These are phyloP conservation scores for Caradrina kadenii DNA, from an alignment of 2,888 invertebrate species.

Conservation along the genomic window DNA sequence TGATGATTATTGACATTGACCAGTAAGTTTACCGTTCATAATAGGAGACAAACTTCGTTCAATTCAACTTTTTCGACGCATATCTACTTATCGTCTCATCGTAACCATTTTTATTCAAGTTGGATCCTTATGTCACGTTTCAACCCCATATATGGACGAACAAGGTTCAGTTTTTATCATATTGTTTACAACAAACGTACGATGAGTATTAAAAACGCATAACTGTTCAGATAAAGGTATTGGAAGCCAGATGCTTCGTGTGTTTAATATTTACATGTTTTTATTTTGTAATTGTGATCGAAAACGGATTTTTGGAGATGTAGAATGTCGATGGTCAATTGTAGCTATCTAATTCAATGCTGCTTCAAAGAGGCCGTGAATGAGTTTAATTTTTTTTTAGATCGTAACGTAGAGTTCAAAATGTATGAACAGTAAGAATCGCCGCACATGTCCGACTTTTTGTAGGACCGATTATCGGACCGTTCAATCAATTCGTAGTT, in stretches of 20 bases:
- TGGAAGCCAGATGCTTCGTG: conserved; percentile 12
- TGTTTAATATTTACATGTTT: conserved; percentile 17
- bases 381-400: too few relatives aligned
- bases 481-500: too few relatives aligned
- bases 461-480: too few relatives aligned
- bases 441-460: too few relatives aligned
- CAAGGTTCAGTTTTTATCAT: conserved; percentile 63
- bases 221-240: conserved; percentile 50
- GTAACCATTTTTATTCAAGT: conserved; percentile 41
- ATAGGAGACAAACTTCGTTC: background rate
- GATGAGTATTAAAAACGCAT: conserved; percentile 60
- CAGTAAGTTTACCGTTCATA: background rate
- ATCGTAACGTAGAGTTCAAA: too few relatives aligned
- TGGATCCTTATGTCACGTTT: conserved; percentile 56
- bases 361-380: background rate
- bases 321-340: background rate
- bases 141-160: conserved; percentile 37
- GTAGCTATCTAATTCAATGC: background rate
- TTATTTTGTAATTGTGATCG: conserved; percentile 16
- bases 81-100: conserved; percentile 16
- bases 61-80: background rate
- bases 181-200: conserved; percentile 61
- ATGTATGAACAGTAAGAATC: too few relatives aligned
- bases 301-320: background rate
- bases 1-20: background rate